Evolutionary conservation across 2,888 invertebrate genomes (phyloP), one percentile per base, ranked within the genome.

Genomic region (Ptychoptera contaminata): DNA sequence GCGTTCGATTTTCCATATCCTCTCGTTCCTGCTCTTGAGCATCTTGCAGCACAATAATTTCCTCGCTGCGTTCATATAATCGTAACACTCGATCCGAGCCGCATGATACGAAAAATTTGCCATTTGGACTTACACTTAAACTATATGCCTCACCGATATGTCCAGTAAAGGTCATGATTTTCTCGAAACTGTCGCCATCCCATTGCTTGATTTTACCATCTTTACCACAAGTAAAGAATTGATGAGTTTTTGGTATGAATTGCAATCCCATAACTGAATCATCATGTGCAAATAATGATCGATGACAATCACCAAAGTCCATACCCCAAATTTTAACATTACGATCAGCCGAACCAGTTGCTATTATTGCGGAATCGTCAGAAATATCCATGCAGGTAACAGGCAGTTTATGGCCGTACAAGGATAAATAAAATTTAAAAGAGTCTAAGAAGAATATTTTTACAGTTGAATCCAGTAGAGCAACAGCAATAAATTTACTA

Each of bases 301-400:
- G 79, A 67, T 93, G 96, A 55, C 94, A 96, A 63, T 98, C 94
- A n/a, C 97, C 97, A 62, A 93, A 97, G 67, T 97, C 94, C 67
- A 97, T 74, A 32, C 97, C 97, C 97, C 97, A 99, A 49, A 98
- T 81, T 70, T 96, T 94, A 29, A 97, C 77, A 62, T 90, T 94
- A 36, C 93, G 76, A 69, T 98, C 98, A 0, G 87, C 86, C 2
- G 96, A 94, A 8, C 96, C 97, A 0, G 97, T 94, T 9, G 80
- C 87, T 50, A 97, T 82, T 16, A 97, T 61, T 9, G 76, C 74
- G 0, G 82, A 83, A 62, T 92, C 92, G 53, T 82, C 81, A 11
- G 90, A 90, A 47, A 97, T 91, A 60, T 97, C 96, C 71, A 97
- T 72, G 56, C 88, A 87, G 0, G 87, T 70, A 1, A 97, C 90